phyloP scores from a whole-genome alignment of 35 echinoderm and acorn worm genomes.

The Amphiura filiformis region DNA sequence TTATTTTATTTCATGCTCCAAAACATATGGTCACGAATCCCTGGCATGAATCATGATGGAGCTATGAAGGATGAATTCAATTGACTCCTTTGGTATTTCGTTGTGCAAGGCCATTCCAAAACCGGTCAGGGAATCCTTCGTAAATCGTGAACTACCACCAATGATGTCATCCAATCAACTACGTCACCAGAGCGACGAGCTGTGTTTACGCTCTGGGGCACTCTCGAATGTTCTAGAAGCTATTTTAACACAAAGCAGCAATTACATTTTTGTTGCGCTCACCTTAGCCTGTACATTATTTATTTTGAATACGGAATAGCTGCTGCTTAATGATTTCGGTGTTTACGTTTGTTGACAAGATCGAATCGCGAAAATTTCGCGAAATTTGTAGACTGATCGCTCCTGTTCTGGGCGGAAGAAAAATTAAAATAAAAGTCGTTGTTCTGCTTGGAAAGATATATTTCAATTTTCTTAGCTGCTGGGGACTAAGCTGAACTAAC shows the following conservation, averaged over 20 bases:
- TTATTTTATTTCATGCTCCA: no score
- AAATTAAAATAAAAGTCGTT: not conserved
- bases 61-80: no score
- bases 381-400: not conserved
- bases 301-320: not conserved
- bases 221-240: not conserved
- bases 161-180: no score
- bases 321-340: not conserved
- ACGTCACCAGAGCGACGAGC: not conserved
- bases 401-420: not conserved
- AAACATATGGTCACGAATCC: no score
- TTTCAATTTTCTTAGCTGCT: not conserved
- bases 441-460: not conserved
- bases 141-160: no score
- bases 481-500: not conserved
- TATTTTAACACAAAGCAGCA: not conserved
- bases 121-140: no score
- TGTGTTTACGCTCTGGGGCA: not conserved
- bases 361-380: not conserved
- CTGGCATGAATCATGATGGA: no score
- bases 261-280: not conserved
- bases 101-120: no score
- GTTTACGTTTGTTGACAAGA: not conserved
- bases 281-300: not conserved
- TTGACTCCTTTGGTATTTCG: no score